phyloP scores from a whole-genome alignment of 1,140 invertebrate genomes.

The Neotoxoptera formosana region DNA sequence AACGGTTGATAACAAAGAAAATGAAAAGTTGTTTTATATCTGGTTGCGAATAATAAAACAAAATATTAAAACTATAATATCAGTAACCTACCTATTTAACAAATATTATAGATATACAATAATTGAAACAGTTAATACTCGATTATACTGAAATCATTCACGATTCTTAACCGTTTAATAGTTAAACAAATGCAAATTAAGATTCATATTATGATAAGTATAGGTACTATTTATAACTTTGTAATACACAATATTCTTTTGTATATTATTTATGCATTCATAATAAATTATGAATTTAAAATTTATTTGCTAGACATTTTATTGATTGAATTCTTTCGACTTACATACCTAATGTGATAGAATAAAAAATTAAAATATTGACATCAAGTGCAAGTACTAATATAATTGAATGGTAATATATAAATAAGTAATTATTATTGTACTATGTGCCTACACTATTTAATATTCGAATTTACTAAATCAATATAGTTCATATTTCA shows the following conservation, averaged over 20 bases:
- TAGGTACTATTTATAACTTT: background rate
- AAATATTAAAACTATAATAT: background rate
- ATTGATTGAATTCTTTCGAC: background rate
- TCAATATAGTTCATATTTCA: background rate
- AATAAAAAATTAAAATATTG: background rate
- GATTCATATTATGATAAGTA: background rate
- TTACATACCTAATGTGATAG: too few relatives aligned
- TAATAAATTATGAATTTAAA: background rate
- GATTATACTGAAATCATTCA: background rate
- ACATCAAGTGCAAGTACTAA: too few relatives aligned
- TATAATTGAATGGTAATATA: background rate
- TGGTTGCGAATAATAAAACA: background rate
- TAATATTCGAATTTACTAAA: background rate
- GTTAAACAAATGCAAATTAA: background rate
- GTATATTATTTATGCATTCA: background rate
- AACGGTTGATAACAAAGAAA: background rate
- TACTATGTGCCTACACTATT: background rate
- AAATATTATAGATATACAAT: background rate
- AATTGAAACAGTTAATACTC: background rate
- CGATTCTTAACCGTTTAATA: background rate
- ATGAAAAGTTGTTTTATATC: background rate
- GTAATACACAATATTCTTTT: background rate
- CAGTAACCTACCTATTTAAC: background rate
- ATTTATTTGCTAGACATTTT: too few relatives aligned
- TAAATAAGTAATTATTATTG: background rate